Conservation (phyloP, 2,888 invertebrate genomes). For the Glyphotaelius pellucidus region DNA sequence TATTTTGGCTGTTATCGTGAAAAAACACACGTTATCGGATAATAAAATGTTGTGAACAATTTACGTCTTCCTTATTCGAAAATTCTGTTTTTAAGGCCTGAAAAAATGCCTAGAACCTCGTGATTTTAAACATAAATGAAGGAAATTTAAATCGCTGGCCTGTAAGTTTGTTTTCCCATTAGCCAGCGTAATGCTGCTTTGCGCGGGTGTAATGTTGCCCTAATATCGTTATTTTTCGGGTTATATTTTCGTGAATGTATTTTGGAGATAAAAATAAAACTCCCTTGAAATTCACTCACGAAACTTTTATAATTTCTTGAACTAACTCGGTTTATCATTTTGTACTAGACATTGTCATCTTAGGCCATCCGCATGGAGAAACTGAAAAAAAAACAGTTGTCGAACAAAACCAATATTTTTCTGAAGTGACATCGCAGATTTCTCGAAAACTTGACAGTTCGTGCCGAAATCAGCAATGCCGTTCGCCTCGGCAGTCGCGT, state of each 20-base stretch:
- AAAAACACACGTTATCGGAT: neutral
- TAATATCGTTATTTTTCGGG: slow-evolving; percentile 39
- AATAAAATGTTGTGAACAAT: neutral
- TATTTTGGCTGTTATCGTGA: neutral
- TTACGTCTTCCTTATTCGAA: neutral
- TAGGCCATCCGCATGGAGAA: too few species aligned
- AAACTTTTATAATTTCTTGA: slow-evolving; percentile 45
- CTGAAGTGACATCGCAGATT: too few species aligned
- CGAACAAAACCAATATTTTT: too few species aligned
- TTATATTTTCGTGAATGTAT: slow-evolving; percentile 4
- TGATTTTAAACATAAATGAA: slow-evolving; percentile 21
- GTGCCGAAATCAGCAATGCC: too few species aligned
- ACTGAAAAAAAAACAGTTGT: too few species aligned
- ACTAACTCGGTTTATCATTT: slow-evolving; percentile 35
- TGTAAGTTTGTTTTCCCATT: slow-evolving; percentile 43
- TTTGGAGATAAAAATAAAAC: slow-evolving; percentile 46
- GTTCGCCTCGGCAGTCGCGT: too few species aligned
- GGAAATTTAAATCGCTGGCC: slow-evolving; percentile 39
- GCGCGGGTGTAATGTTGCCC: slow-evolving; percentile 42
- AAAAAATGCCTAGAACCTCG: neutral
- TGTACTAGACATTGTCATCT: neutral
- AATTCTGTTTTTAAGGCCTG: neutral
- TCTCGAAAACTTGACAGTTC: too few species aligned
- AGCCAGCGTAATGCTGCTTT: slow-evolving; percentile 35
- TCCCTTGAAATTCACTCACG: slow-evolving; percentile 35